Percentiles rank a stretch among this genome's conserved stretches.
phyloP scores from a whole-genome alignment of 2,113 vertebrate species.

The Tachysurus fulvidraco region DNA sequence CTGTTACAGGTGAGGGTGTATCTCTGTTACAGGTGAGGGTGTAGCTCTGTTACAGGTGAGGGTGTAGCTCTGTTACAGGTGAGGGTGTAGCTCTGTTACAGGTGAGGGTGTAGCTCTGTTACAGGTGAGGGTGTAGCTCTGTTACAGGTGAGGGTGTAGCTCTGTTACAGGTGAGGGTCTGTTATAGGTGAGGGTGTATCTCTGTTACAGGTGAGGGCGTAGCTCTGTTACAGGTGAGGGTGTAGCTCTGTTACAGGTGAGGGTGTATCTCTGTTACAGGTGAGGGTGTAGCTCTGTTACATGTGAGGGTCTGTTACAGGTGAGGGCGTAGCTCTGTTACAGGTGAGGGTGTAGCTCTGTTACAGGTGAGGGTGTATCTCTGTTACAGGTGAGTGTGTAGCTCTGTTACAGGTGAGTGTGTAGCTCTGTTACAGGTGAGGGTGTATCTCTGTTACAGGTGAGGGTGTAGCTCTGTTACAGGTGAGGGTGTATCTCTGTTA shows the following conservation, averaged over 20 bases:
- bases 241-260: background rate
- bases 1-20: background rate
- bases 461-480: background rate
- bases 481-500: no score
- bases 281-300: background rate
- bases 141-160: background rate
- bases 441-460: no score
- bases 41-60: background rate
- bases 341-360: background rate
- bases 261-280: no score
- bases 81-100: no score
- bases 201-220: background rate
- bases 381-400: background rate
- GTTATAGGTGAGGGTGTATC: no score
- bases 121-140: no score
- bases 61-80: background rate
- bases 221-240: background rate
- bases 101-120: background rate
- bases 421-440: background rate
- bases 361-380: background rate
- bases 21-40: no score
- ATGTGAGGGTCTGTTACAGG: no score
- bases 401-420: no score
- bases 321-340: background rate
- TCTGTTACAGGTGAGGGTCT: background rate